Percentiles rank a stretch among this genome's conserved stretches.
Evolutionary conservation across 1,140 invertebrate species (phyloP).

Genomic region (Drosophila pandora): DNA sequence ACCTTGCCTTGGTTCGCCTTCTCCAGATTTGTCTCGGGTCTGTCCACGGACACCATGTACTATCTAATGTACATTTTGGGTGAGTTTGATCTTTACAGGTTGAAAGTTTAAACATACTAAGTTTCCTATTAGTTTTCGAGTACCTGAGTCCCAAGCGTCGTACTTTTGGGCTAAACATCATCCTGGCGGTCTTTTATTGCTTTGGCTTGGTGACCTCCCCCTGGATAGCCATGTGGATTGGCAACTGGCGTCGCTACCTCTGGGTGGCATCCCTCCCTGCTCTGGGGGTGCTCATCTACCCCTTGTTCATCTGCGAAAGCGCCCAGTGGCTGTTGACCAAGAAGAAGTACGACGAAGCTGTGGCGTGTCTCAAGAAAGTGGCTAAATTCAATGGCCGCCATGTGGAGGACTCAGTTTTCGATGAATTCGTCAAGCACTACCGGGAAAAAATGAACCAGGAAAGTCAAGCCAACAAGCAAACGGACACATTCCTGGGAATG

Average conservation of each 20-base stretch:
- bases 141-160: slow-evolving; percentile 85
- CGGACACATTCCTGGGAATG: slow-evolving; percentile 84
- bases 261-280: slow-evolving; percentile 84
- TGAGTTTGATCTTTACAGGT: slow-evolving; percentile 64
- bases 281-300: slow-evolving; percentile 82
- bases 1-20: slow-evolving; percentile 84
- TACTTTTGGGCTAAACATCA: slow-evolving; percentile 86
- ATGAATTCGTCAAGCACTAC: slow-evolving; percentile 82
- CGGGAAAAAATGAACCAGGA: slow-evolving; percentile 62
- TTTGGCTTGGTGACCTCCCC: slow-evolving; percentile 85
- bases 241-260: slow-evolving; percentile 85
- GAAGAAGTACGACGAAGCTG: slow-evolving; percentile 84
- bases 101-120: no score
- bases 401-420: slow-evolving; percentile 82
- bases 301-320: slow-evolving; percentile 85
- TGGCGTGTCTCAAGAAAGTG: slow-evolving; percentile 85
- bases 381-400: slow-evolving; percentile 85
- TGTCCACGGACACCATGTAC: slow-evolving; percentile 86
- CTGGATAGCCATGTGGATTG: slow-evolving; percentile 85
- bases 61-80: slow-evolving; percentile 87
- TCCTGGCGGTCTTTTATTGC: slow-evolving; percentile 86
- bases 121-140: slow-evolving; percentile 85
- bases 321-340: slow-evolving; percentile 87
- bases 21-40: slow-evolving; percentile 85
- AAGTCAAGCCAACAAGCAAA: slow-evolving; percentile 39